Evolutionary conservation across 1,140 invertebrate genomes (phyloP).

Genomic region (Hormaphis cornu): DNA sequence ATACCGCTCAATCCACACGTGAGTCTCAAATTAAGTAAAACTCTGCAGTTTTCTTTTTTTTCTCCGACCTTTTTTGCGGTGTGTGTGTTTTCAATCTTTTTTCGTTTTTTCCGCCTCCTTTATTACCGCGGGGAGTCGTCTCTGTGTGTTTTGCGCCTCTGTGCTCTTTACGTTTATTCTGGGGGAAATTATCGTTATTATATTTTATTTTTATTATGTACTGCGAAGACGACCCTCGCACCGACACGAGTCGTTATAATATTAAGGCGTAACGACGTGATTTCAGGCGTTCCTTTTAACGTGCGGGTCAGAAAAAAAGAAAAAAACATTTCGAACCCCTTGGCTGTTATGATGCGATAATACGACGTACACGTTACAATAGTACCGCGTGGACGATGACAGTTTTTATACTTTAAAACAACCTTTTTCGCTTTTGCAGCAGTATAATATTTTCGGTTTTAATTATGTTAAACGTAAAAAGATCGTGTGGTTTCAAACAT

Average conservation of each 20-base stretch:
- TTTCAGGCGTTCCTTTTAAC: not conserved
- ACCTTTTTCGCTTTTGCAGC: too few species aligned
- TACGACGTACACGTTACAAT: too few species aligned
- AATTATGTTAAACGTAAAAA: not conserved
- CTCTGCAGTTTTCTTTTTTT: not conserved
- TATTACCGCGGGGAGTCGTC: conserved; percentile 16
- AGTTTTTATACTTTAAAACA: not conserved
- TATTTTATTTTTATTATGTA: too few species aligned
- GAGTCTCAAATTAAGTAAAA: conserved; percentile 32
- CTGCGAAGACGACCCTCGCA: too few species aligned
- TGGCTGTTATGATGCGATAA: not conserved
- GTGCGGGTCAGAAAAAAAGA: not conserved
- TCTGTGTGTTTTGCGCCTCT: not conserved
- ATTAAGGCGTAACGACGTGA: not conserved
- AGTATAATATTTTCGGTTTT: not conserved
- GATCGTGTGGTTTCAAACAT: not conserved
- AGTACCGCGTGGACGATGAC: too few species aligned
- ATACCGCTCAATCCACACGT: conserved; percentile 40
- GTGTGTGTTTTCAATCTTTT: too few species aligned
- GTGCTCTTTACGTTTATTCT: not conserved
- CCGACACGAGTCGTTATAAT: conserved; percentile 7
- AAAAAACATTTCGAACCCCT: not conserved
- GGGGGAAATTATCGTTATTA: not conserved
- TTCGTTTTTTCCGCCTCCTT: not conserved
- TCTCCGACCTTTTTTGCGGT: not conserved